These are phyloP conservation scores for Physella acuta DNA, from an alignment of 1,140 invertebrate genomes.

Conservation along the genomic window DNA sequence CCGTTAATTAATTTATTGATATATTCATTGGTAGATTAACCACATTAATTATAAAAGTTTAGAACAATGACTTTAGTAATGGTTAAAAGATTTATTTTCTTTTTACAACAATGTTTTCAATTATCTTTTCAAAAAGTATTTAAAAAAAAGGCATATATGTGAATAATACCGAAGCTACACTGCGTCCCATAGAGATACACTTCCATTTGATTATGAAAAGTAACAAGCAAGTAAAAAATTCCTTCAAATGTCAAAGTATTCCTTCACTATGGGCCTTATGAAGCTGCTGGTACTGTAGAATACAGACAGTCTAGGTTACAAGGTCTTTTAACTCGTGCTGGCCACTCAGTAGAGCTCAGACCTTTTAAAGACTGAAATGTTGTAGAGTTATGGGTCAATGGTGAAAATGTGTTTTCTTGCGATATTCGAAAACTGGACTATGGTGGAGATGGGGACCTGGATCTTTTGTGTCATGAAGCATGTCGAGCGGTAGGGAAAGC, in stretches of 20 bases:
- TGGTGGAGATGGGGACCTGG: constrained; percentile 36
- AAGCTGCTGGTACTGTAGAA: constrained; percentile 35
- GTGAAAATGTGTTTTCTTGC: constrained; percentile 44
- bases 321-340: constrained; percentile 28
- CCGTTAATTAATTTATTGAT: no score
- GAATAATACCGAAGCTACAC: no score
- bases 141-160: no score
- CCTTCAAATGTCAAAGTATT: constrained; percentile 35
- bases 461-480: constrained; percentile 21
- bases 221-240: no score
- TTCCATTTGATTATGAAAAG: no score
- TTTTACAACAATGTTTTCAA: no score
- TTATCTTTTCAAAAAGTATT: no score
- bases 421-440: constrained; percentile 46
- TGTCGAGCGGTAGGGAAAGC: constrained; percentile 8
- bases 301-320: constrained; percentile 36
- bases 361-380: constrained; percentile 41
- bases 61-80: no score
- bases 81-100: no score
- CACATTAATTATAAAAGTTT: no score
- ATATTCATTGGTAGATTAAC: no score
- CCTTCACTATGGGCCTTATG: constrained; percentile 43
- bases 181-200: no score
- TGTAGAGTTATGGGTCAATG: constrained; percentile 48
- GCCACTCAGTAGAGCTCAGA: constrained; percentile 20